phyloP scores from a whole-genome alignment of 2,113 vertebrate species.

The Brachyhypopomus gauderio region DNA sequence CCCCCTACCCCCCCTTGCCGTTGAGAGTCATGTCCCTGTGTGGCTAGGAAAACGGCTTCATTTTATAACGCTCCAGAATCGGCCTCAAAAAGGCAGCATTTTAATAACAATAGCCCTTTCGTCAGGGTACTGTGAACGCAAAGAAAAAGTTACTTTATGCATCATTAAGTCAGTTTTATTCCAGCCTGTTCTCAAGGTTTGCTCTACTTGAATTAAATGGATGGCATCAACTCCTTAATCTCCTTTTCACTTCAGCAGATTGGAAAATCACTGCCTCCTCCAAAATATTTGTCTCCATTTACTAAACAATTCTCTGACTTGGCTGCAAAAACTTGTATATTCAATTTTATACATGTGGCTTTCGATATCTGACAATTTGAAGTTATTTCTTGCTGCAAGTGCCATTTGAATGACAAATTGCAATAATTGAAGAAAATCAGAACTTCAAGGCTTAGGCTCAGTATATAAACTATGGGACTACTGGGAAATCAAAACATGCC shows the following conservation, averaged over 20 bases:
- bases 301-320: conserved; percentile 22
- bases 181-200: conserved; percentile 26
- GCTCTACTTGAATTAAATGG: conserved; percentile 22
- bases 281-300: neutral
- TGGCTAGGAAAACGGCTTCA: conserved; percentile 63
- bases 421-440: conserved; percentile 52
- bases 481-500: conserved; percentile 59
- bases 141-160: conserved; percentile 37
- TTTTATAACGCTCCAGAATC: conserved; percentile 64
- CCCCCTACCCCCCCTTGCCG: conserved; percentile 70
- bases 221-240: conserved; percentile 19
- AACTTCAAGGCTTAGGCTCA: conserved; percentile 47
- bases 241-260: neutral
- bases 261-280: neutral
- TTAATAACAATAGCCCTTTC: conserved; percentile 62
- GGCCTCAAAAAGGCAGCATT: conserved; percentile 76
- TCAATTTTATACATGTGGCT: neutral
- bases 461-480: conserved; percentile 43
- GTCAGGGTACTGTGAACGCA: conserved; percentile 48
- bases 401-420: conserved; percentile 49
- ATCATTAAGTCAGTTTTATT: conserved; percentile 36
- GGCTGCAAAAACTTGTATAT: neutral
- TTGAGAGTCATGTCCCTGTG: conserved; percentile 59
- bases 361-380: conserved; percentile 31
- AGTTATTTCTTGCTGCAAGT: conserved; percentile 13